Evolutionary conservation across 2,797 vertebrate species (phyloP), one percentile per base, ranked within the genome.

Genomic region (Uromys caudimaculatus): DNA sequence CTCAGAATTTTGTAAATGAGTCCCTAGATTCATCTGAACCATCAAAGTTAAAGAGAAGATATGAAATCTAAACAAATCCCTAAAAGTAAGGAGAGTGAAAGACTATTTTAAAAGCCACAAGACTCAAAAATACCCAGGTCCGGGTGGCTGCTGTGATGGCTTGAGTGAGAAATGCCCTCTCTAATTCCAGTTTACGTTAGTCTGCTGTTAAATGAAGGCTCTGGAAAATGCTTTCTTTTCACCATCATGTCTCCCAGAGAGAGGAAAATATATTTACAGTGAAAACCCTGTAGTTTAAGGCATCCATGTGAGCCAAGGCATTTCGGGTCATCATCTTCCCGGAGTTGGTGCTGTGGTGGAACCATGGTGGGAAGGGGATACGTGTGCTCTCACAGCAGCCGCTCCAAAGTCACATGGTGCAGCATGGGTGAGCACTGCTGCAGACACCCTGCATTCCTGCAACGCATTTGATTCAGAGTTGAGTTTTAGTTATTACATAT

Each of bases 371-470:
- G 35, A 29, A 54, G 24, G 23, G 9, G 6, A 1, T 21, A 6
- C 7, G 24, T 17, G 4, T 2, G 16, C 27, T 41, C 12, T 13
- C 3, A 44, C 16, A 58, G 14, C 10, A 32, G 86, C 24, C 4
- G 1, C 14, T 0, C 47, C 35, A 14, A 4, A 12, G 47, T 73
- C 14, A 41, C 35, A 4, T 10, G 82, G 1, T 2, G 50, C 50
- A 38, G 2, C 62, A 12, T 29, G 16, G 19, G n/a, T 13, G 24
- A 41, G 50, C 6, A 1, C 24, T 85, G 44, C 62, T 44, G 24
- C 17, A 23, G 11, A n/a, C 21, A n/a, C 24, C 85, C 56, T 41
- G n/a, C 23, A 35, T 44, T 19, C 35, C 41, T 23, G 14, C 32
- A 67, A 21, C 52, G 41, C 21, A 29, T 29, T 44, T 44, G 38